A percentile compares a stretch with the other conserved stretches of the same genome.
These are phyloP conservation scores for Anoplopoma fimbria DNA, from an alignment of 2,113 vertebrate genomes.

Conservation along the genomic window DNA sequence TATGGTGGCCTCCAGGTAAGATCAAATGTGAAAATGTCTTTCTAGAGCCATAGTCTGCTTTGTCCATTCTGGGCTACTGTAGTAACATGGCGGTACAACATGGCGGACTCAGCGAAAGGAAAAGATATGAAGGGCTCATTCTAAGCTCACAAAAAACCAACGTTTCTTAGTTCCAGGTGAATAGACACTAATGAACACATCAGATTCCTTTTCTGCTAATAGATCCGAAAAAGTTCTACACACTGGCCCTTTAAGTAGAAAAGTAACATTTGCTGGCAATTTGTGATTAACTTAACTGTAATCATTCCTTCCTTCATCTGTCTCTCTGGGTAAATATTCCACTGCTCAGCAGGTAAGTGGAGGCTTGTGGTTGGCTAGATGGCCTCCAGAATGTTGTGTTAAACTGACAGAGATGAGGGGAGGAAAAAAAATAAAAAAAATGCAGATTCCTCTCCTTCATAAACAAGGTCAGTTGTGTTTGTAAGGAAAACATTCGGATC, in stretches of 20 bases:
- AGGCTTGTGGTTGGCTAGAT: conserved; percentile 47
- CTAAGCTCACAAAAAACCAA: no score
- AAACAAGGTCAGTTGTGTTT: conserved; percentile 72
- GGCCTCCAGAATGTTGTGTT: conserved; percentile 61
- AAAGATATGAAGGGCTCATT: no score
- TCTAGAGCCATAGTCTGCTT: neutral
- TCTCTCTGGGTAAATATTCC: conserved; percentile 58
- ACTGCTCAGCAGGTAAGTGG: conserved; percentile 59
- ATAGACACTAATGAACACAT: neutral
- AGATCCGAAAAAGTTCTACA: neutral
- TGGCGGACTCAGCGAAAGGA: no score
- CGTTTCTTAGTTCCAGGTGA: neutral
- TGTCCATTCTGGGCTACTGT: neutral
- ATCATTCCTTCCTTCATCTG: conserved; percentile 45
- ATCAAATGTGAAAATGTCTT: no score
- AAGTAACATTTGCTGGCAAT: conserved; percentile 16
- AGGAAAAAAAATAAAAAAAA: conserved; percentile 23
- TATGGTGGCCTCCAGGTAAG: no score
- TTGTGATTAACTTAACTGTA: conserved; percentile 21
- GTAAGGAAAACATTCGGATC: conserved; percentile 69
- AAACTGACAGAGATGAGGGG: conserved; percentile 58
- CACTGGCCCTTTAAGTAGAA: neutral
- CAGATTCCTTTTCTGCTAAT: neutral
- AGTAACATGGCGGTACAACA: neutral
- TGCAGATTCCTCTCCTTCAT: conserved; percentile 49